A percentile compares a stretch with the other conserved stretches of the same genome.
Evolutionary conservation across 2,888 invertebrate genomes (phyloP).

Genomic region (Dexiosoma caninum): DNA sequence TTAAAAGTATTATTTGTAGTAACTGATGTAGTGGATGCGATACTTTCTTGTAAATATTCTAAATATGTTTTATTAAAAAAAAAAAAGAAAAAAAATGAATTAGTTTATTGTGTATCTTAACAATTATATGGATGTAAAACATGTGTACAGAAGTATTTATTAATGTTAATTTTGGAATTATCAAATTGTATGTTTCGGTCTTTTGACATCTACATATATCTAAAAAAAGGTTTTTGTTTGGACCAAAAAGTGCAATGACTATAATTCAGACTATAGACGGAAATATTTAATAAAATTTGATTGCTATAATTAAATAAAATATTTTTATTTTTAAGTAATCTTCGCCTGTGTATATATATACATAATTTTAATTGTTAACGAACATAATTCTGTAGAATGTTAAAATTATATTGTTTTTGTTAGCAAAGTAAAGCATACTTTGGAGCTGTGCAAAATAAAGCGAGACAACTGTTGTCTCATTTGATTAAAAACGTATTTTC

Average conservation of each 20-base stretch:
- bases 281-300: too few relatives aligned
- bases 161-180: too few relatives aligned
- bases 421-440: constrained; percentile 48
- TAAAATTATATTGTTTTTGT: neutral
- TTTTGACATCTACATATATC: neutral
- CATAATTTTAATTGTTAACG: neutral
- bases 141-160: too few relatives aligned
- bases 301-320: too few relatives aligned
- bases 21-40: constrained; percentile 66
- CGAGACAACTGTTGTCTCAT: constrained; percentile 26
- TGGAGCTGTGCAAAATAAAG: constrained; percentile 10
- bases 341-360: too few relatives aligned
- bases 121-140: neutral
- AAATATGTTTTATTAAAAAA: constrained; percentile 25
- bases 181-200: neutral
- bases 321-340: too few relatives aligned
- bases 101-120: neutral
- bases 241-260: constrained; percentile 15
- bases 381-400: neutral
- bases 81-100: neutral
- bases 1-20: constrained; percentile 66
- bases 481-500: neutral
- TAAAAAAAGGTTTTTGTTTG: neutral
- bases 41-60: constrained; percentile 73
- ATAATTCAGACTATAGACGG: neutral